phyloP scores from a whole-genome alignment of 2,888 invertebrate species.

The Rotaria magnacalcarata region DNA sequence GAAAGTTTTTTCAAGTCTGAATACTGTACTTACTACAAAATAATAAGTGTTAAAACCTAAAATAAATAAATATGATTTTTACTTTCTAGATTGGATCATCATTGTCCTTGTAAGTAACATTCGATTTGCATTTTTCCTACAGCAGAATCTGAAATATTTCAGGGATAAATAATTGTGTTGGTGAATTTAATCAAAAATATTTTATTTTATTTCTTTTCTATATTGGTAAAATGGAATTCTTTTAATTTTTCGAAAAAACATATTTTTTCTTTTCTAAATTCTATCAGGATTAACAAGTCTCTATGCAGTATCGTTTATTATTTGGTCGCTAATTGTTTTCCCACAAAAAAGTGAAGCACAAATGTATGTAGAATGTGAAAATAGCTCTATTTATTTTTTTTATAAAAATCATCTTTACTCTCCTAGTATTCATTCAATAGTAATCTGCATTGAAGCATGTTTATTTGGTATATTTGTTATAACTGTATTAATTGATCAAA shows the following conservation, averaged over 20 bases:
- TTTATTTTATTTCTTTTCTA: slow-evolving; percentile 15
- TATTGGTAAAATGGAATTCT: neutral
- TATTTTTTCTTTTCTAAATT: neutral
- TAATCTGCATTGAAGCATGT: slow-evolving; percentile 69
- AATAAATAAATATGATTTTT: neutral
- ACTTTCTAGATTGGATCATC: slow-evolving; percentile 21
- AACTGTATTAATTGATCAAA: slow-evolving; percentile 61
- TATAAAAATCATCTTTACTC: slow-evolving; percentile 55
- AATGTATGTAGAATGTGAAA: neutral
- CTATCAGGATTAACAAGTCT: neutral
- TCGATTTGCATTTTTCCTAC: neutral
- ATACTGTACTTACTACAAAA: no score
- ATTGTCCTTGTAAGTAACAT: slow-evolving; percentile 7
- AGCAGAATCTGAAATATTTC: neutral
- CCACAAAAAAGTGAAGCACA: slow-evolving; percentile 20
- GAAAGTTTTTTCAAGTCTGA: no score
- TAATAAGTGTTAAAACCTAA: neutral
- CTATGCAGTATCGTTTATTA: neutral
- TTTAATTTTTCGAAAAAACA: no score
- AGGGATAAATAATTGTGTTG: slow-evolving; percentile 25
- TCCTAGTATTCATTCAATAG: slow-evolving; percentile 74
- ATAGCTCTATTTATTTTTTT: neutral
- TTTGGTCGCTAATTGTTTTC: slow-evolving; percentile 16
- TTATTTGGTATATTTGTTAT: slow-evolving; percentile 63
- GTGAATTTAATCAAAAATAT: slow-evolving; percentile 32